Base-by-base conservation (phyloP, 2,113 vertebrate species). In the Scopus umbretta region DNA sequence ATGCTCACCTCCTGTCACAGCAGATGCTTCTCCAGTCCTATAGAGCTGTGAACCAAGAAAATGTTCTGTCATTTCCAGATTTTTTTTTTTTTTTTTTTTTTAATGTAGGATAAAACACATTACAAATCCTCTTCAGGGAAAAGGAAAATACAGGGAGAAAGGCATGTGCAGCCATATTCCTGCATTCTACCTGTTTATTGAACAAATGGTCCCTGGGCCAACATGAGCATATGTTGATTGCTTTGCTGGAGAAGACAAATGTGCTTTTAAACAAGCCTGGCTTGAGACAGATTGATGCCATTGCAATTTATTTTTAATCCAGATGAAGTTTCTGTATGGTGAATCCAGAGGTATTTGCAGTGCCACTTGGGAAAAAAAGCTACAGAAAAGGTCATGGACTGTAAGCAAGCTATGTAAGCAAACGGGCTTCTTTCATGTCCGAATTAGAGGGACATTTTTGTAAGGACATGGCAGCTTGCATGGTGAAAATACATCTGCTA, bases 1-100 rank as follows among this genome's bases (percentile, higher is more conserved):
- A 63, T 52, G 87, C 42, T 95, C 88, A 94, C 82, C 70, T 94
- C 87, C 87, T 98, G 94, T 93, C 80, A 85, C 85, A 95, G 68
- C 82, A 95, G 95, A 83, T 84, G 89, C 67, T 94, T 70, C 49
- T 88, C 88, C 84, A 72, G 42, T 87, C 62, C 67, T 70, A 38
- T 5, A 25, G 66, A 92, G 47, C 45, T 58, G 66, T 81, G 62
- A 91, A 95, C n/a, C 67, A 84, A 88, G 92, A 94, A 71, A 86
- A 59, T 14, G 13, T 80, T 59, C 82, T 73, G 89, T 82, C 85
- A 73, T 91, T 95, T 96, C 27, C 43, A 80, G 65, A 65, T 92
- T 65, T 53, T 4, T 7, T 26, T 73, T 66, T 81, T 82, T 68
- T 62, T 92, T 65, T 53, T 4, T 7, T 26, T 73, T 66, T 81